Evolutionary conservation across 2,797 vertebrate species (phyloP), one percentile per base, ranked within the genome.

Genomic region (Aplochiton taeniatus): DNA sequence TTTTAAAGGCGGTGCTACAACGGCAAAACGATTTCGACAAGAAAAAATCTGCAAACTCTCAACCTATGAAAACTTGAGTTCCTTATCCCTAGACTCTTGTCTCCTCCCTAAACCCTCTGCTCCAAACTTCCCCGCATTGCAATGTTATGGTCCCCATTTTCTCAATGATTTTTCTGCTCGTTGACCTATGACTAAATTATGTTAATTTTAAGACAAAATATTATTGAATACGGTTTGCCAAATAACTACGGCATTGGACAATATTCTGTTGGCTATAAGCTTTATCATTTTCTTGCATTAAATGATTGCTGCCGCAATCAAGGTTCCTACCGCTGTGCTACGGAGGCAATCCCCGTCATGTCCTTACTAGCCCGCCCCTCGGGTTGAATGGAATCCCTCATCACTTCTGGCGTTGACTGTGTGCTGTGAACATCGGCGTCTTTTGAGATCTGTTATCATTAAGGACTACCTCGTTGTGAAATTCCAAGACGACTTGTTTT

Each of bases 321-420:
- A 53, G 66, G 68, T 64, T 77, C 63, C 64, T 55, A 61, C 67
- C 66, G 69, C 69, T 50, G 19, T 57, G 72, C 51, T 20, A 58
- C 67, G 74, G 79, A 79, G 76, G 73, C 66, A 53, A 63, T 63
- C 79, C 77, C 72, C 75, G 84, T 82, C 78, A 71, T 91, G 87
- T 89, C 77, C 85, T 85, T 83, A 65, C 76, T 76, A 74, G 80
- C 65, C 84, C 83, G 77, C 68, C 78, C 78, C 77, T 83, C 69
- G 70, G 64, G 55, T 65, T 89, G 86, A 87, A 87, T 81, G 88
- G 86, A 81, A 85, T 80, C 72, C 64, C 63, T 80, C 74, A 9
- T 57, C 77, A 57, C 46, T 48, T 63, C 61, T 56, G 80, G 81
- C 78, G 70, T 72, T 72, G 62, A 65, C 58, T 54, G 66, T 67